Evolutionary conservation across 2,888 invertebrate species (phyloP), one percentile per base, ranked within the genome.

Genomic region (Nomada lathburiana): DNA sequence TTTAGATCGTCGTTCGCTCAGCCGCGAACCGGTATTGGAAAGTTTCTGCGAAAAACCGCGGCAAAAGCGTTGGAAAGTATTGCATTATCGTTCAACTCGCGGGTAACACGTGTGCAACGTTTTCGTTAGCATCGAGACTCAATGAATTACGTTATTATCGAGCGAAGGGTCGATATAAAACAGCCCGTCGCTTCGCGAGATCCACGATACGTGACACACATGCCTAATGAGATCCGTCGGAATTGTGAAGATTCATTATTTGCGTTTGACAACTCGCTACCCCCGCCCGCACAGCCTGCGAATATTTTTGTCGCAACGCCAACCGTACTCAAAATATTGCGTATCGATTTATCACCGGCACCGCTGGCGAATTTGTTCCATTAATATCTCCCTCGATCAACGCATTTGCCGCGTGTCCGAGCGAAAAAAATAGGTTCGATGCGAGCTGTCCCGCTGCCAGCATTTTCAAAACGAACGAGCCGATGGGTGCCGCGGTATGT

Each of bases 141-240:
- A 55, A 63, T 60, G 83, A 80, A 85, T 83, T 73, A 73, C 76
- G 83, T 85, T 83, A 86, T 84, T 73, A 77, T 79, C 79, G 76
- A 75, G 52, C 36, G 78, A 72, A 57, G 75, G 70, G 36, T 2
- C 74, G 78, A 60, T 85, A 85, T 81, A 83, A 86, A 84, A 84
- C 82, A 76, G 62, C 78, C 62, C 42, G 76, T 63, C 73, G 60
- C 76, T 73, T 47, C 76, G 59, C 68, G 64, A 74, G 76, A 55
- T 62, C 68, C 83, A 83, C 80, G 86, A 82, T 83, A 78, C 75
- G 65, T 80, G 86, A 76, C 83, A 71, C 44, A 10, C 44, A n/a
- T 20, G 72, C 71, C 72, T 87, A 85, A 87, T 82, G 87, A 85
- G 86, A 86, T 83, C 83, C 79, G 75, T 81, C 80, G 80, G 78